Base-by-base conservation (phyloP, 2,888 invertebrate species). In the Willowsia nigromaculata region DNA sequence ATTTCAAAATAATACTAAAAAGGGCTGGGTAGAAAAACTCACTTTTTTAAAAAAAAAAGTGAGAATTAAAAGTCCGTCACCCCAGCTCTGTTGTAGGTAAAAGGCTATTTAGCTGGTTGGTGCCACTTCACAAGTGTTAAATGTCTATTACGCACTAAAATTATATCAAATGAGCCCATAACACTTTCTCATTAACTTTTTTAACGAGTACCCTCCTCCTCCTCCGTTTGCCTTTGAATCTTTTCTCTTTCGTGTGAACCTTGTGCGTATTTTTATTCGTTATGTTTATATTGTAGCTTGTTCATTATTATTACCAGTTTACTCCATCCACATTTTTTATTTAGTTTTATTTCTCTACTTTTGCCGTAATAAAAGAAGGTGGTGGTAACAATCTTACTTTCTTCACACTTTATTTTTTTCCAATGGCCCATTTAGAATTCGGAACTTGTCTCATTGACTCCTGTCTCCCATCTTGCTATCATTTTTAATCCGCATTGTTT, bases 401-500 rank as follows among this genome's bases (percentile, higher is more conserved):
- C n/a, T 15, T n/a, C 65, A 40, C 83, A 68, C 47, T 47, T 40
- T n/a, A n/a, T n/a, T 68, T 27, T 37, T 37, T 15, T 33, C 13
- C 27, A 74, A 74, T 85, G 40, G 40, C 59, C 56, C 53, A 74
- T 74, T 85, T 56, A 7, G 27, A 56, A 85, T 85, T 85, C 78
- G 47, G 25, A 65, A 59, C 78, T 85, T 62, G 85, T 85, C 78
- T 65, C 78, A 85, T 85, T 85, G 40, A 68, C 40, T 78, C 33
- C 30, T n/a, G n/a, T n/a, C 9, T 22, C 27, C 4, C 18, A 74
- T 27, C 25, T 59, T 59, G 25, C 5, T 33, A 65, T 65, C 30
- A 33, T 37, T 68, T 68, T 78, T 71, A 43, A 84, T 84, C 83
- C 40, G 65, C 13, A 78, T 78, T 65, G 62, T 37, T 15, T 27